Evolutionary conservation across 2,888 invertebrate genomes (phyloP).

Genomic region (Imbricaverruca yamaguchii): DNA sequence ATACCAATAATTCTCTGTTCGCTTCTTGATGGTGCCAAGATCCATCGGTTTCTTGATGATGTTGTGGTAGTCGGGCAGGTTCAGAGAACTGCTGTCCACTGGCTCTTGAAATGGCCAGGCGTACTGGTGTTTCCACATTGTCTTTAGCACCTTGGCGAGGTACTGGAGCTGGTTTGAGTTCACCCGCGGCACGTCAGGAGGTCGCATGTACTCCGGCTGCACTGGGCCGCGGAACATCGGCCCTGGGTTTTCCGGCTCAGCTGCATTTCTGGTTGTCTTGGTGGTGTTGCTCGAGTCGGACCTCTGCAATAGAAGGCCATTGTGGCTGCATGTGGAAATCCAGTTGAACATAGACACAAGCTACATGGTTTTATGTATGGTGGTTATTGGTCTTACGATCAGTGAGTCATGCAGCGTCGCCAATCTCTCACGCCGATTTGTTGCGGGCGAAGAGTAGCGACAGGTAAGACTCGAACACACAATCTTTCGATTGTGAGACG

Average conservation of each 20-base stretch:
- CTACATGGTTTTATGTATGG: too few relatives aligned
- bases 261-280: not conserved
- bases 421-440: too few relatives aligned
- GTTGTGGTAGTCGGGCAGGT: constrained; percentile 95
- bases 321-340: too few relatives aligned
- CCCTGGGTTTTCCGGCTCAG: not conserved
- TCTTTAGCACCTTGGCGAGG: constrained; percentile 89
- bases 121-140: constrained; percentile 96
- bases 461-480: too few relatives aligned
- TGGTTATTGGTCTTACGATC: too few relatives aligned
- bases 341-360: too few relatives aligned
- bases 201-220: constrained; percentile 75
- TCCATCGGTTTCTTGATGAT: constrained; percentile 98
- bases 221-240: not conserved
- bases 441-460: too few relatives aligned
- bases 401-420: too few relatives aligned
- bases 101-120: constrained; percentile 99
- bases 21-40: constrained; percentile 90
- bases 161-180: constrained; percentile 91
- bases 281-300: not conserved
- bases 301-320: too few relatives aligned
- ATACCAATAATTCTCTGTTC: constrained; percentile 91
- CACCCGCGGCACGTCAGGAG: constrained; percentile 77
- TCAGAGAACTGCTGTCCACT: constrained; percentile 91
- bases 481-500: too few relatives aligned